A percentile compares a stretch with the other conserved stretches of the same genome.
These are phyloP conservation scores for Staurois parvus DNA, from an alignment of 2,797 vertebrate genomes.

Conservation along the genomic window DNA sequence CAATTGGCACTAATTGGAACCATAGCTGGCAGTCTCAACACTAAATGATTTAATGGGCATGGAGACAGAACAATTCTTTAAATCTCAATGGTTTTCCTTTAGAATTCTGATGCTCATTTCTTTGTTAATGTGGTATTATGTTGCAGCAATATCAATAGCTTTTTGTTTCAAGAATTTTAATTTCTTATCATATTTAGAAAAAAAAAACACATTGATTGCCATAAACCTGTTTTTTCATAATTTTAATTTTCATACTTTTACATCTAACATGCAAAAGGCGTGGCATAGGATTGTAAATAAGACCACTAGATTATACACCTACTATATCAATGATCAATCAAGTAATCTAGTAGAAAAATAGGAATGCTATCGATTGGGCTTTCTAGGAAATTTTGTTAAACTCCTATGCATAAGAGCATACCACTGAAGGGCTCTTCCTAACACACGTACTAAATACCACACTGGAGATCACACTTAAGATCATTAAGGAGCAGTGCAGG, in stretches of 20 bases:
- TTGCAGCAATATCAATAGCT: slow-evolving; percentile 50
- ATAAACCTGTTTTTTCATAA: slow-evolving; percentile 17
- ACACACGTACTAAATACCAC: no score
- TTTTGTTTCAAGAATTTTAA: slow-evolving; percentile 56
- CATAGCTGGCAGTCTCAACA: slow-evolving; percentile 63
- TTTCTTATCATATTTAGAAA: slow-evolving; percentile 29
- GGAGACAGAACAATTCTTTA: slow-evolving; percentile 62
- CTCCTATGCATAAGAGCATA: no score
- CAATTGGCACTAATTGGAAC: slow-evolving; percentile 62
- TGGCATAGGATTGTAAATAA: background rate
- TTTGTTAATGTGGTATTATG: slow-evolving; percentile 58
- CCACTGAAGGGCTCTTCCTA: no score
- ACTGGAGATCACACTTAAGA: no score
- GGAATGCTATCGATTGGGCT: no score
- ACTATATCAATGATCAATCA: background rate
- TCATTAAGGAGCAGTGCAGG: no score
- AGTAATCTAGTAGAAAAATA: no score
- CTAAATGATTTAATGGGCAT: slow-evolving; percentile 63
- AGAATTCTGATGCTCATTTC: slow-evolving; percentile 57
- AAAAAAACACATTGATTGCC: slow-evolving; percentile 31
- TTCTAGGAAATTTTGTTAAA: background rate
- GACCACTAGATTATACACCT: background rate
- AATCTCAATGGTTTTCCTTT: slow-evolving; percentile 58
- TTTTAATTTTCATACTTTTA: slow-evolving; percentile 9
- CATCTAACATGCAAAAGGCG: background rate